Evolutionary conservation across 2,888 invertebrate species (phyloP).

Genomic region (Netelia inedita): DNA sequence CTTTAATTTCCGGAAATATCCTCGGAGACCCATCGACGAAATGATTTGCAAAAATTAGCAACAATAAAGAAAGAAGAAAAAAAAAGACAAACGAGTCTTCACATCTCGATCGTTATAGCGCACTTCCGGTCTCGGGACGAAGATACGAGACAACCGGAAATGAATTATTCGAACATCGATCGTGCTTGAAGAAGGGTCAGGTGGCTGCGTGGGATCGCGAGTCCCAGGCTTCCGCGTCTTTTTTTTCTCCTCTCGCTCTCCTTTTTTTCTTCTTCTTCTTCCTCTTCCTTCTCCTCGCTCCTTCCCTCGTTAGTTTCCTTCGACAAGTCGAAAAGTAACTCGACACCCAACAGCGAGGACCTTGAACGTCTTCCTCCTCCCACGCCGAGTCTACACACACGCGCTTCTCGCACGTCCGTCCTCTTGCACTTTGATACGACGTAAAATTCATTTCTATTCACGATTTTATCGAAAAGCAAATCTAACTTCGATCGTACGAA

Average conservation of each 20-base stretch:
- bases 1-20: no score
- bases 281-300: not conserved
- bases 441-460: no score
- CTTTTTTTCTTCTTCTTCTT: slow-evolving; percentile 58
- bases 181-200: not conserved
- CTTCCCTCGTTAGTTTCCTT: slow-evolving; percentile 24
- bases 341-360: slow-evolving; percentile 74
- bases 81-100: not conserved
- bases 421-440: no score
- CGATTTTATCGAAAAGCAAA: no score
- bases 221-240: slow-evolving; percentile 9
- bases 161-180: slow-evolving; percentile 17
- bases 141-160: slow-evolving; percentile 1
- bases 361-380: slow-evolving; percentile 78
- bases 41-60: not conserved
- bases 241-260: not conserved
- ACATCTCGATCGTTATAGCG: not conserved
- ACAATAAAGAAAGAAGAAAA: not conserved
- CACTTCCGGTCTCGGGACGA: slow-evolving; percentile 39
- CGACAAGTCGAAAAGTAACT: slow-evolving; percentile 71
- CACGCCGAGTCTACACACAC: slow-evolving; percentile 75
- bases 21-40: not conserved
- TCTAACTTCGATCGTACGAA: no score
- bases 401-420: slow-evolving; percentile 40
- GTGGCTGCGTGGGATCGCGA: slow-evolving; percentile 10